phyloP scores from a whole-genome alignment of 2,888 invertebrate genomes.

The Thyatira batis region DNA sequence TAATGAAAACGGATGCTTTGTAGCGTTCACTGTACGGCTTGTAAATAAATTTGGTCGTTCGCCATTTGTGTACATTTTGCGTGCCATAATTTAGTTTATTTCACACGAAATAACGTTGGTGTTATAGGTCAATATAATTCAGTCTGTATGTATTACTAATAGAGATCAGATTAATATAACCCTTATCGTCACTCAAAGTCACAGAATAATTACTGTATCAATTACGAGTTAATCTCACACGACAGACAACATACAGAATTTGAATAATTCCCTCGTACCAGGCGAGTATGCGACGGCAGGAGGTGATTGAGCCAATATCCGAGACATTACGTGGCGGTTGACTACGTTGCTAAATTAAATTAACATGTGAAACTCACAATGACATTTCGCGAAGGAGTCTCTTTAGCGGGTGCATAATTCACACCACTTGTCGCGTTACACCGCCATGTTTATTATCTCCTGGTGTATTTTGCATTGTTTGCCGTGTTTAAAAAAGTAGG shows the following conservation, averaged over 20 bases:
- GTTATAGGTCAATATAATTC: too few relatives aligned
- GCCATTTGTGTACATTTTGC: background rate
- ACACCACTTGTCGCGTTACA: conserved; percentile 34
- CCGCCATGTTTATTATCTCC: conserved; percentile 45
- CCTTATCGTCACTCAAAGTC: conserved; percentile 9
- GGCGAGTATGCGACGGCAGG: conserved; percentile 32
- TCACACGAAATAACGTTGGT: too few relatives aligned
- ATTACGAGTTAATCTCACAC: conserved; percentile 37
- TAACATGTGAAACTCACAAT: conserved; percentile 60
- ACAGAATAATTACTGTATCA: conserved; percentile 31
- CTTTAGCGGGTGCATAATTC: conserved; percentile 49
- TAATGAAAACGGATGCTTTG: conserved; percentile 29
- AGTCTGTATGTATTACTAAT: too few relatives aligned
- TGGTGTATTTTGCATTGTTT: conserved; percentile 20
- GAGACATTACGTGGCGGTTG: conserved; percentile 42
- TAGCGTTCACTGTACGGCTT: background rate
- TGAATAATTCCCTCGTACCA: conserved; percentile 45
- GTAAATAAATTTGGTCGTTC: background rate
- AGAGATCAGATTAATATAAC: too few relatives aligned
- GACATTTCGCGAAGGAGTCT: conserved; percentile 39
- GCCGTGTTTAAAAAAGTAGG: background rate
- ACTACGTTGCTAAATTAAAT: conserved; percentile 64
- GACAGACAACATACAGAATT: conserved; percentile 33
- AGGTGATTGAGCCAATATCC: conserved; percentile 54
- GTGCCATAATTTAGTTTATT: background rate